Evolutionary conservation across 2,888 invertebrate species (phyloP).

Genomic region (Xanthorhoe spadicearia): DNA sequence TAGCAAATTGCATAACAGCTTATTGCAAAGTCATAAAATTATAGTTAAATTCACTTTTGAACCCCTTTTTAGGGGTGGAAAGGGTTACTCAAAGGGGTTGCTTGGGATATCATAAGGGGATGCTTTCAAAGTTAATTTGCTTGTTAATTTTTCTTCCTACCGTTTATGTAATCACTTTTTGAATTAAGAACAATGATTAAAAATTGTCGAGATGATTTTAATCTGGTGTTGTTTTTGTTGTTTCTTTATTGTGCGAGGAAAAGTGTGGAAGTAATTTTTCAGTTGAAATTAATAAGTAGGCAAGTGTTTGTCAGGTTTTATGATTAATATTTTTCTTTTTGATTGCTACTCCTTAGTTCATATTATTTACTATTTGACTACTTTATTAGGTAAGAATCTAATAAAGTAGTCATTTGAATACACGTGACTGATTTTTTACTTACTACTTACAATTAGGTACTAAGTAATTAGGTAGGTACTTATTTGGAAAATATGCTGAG

Average conservation of each 20-base stretch:
- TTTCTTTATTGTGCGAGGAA: not conserved
- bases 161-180: conserved; percentile 55
- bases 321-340: no score
- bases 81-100: conserved; percentile 47
- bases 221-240: conserved; percentile 21
- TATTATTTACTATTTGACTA: no score
- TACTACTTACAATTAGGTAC: no score
- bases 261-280: not conserved
- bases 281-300: not conserved
- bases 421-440: no score
- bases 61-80: conserved; percentile 50
- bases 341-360: no score
- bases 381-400: no score
- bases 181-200: conserved; percentile 51
- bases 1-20: conserved; percentile 47
- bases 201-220: conserved; percentile 42
- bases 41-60: conserved; percentile 52
- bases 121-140: conserved; percentile 77
- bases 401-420: no score
- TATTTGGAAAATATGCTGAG: not conserved
- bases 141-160: conserved; percentile 71
- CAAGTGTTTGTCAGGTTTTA: no score
- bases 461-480: no score
- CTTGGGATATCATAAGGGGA: conserved; percentile 74
- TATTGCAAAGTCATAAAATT: conserved; percentile 44